Evolutionary conservation across 2,113 vertebrate species (phyloP).

Genomic region (Delphinus delphis): DNA sequence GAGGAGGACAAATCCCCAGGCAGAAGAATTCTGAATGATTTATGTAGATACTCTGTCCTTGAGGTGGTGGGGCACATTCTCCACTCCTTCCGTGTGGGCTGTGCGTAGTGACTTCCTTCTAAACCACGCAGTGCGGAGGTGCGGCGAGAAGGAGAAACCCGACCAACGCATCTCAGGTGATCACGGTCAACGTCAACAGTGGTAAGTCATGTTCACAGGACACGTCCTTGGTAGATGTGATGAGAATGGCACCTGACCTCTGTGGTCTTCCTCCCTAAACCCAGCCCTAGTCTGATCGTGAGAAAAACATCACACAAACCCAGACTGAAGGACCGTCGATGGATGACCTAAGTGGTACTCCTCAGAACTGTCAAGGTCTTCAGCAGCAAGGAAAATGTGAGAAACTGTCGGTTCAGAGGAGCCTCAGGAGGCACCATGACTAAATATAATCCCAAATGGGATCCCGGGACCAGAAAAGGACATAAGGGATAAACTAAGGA

Average conservation of each 20-base stretch:
- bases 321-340: neutral
- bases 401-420: too few species aligned
- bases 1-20: neutral
- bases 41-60: fast-evolving
- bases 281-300: fast-evolving
- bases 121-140: fast-evolving
- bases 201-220: fast-evolving
- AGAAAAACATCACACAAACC: neutral
- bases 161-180: fast-evolving
- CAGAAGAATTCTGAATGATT: too few species aligned
- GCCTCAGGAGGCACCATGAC: neutral
- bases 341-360: neutral
- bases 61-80: neutral
- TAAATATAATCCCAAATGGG: too few species aligned
- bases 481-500: neutral
- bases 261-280: neutral
- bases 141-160: fast-evolving
- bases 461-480: neutral
- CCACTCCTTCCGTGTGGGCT: neutral
- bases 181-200: fast-evolving
- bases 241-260: fast-evolving
- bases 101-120: fast-evolving
- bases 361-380: neutral
- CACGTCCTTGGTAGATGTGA: fast-evolving
- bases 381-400: neutral